Evolutionary conservation across 1,140 invertebrate genomes (phyloP).

Genomic region (Zaprionus taronus): DNA sequence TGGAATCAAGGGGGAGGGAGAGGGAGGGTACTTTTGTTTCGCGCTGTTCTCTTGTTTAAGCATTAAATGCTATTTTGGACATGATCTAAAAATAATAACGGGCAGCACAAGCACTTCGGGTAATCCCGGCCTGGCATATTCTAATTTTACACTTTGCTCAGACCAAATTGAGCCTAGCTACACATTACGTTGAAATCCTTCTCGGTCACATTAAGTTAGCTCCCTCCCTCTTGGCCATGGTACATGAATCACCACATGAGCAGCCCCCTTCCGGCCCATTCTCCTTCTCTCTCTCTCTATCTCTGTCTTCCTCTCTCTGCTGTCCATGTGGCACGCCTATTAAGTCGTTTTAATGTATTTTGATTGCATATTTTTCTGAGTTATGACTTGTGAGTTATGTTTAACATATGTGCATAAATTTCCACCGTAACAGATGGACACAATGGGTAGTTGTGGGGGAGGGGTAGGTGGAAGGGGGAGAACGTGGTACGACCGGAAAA

Average conservation of each 20-base stretch:
- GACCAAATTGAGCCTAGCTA: not conserved
- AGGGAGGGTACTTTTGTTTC: not conserved
- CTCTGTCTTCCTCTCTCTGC: not conserved
- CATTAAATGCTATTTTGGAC: not conserved
- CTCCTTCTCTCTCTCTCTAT: not conserved
- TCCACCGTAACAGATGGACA: not conserved
- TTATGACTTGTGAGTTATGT: slow-evolving; percentile 38
- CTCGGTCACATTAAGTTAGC: not conserved
- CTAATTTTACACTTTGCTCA: not conserved
- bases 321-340: slow-evolving; percentile 40
- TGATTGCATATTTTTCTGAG: slow-evolving; percentile 54
- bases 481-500: not conserved
- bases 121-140: not conserved
- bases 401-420: slow-evolving; percentile 55
- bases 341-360: slow-evolving; percentile 49
- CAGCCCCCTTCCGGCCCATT: not conserved
- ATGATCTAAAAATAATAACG: slow-evolving; percentile 9
- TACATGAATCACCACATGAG: slow-evolving; percentile 15
- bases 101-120: not conserved
- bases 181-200: not conserved
- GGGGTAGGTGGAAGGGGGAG: no score
- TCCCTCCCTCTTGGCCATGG: not conserved
- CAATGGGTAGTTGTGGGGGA: not conserved
- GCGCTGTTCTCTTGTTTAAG: not conserved
- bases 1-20: not conserved